phyloP scores from a whole-genome alignment of 92 coral and sea anemone species.

The Umimayanthus kanabou region DNA sequence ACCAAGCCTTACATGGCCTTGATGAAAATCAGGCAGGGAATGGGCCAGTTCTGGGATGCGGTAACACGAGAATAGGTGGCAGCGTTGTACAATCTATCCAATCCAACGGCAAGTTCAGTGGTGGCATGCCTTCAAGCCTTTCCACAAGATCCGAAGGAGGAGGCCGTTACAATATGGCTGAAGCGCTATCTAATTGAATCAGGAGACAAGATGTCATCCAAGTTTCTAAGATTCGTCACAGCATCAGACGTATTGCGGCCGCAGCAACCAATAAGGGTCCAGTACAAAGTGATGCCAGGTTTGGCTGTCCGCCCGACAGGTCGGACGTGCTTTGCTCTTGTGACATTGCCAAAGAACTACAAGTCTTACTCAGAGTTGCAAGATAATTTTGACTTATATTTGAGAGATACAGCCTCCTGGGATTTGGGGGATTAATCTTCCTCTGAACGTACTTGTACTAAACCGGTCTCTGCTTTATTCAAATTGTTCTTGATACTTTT shows the following conservation, averaged over 20 bases:
- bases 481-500: too few species aligned
- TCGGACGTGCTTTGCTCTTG: slow-evolving; percentile 41
- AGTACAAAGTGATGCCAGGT: slow-evolving; percentile 40
- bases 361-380: slow-evolving; percentile 14
- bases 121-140: too few species aligned
- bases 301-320: slow-evolving; percentile 47
- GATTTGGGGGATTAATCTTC: slow-evolving; percentile 50
- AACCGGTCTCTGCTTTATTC: too few species aligned
- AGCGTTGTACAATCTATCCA: too few species aligned
- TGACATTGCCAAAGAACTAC: slow-evolving; percentile 48
- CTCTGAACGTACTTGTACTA: background rate
- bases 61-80: too few species aligned
- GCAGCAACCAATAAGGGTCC: slow-evolving; percentile 1
- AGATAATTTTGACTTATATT: slow-evolving; percentile 45
- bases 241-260: slow-evolving; percentile 21
- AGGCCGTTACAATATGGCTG: slow-evolving; percentile 14
- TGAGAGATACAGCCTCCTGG: slow-evolving; percentile 41
- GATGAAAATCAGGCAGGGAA: too few species aligned
- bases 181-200: slow-evolving; percentile 11
- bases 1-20: too few species aligned
- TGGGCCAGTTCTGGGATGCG: too few species aligned
- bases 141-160: slow-evolving; percentile 13
- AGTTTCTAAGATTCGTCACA: slow-evolving; percentile 26
- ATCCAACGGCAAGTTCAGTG: too few species aligned
- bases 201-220: slow-evolving; percentile 20